A percentile compares a stretch with the other conserved stretches of the same genome.
phyloP scores from a whole-genome alignment of 2,888 invertebrate genomes.

The Drosophila subsilvestris region DNA sequence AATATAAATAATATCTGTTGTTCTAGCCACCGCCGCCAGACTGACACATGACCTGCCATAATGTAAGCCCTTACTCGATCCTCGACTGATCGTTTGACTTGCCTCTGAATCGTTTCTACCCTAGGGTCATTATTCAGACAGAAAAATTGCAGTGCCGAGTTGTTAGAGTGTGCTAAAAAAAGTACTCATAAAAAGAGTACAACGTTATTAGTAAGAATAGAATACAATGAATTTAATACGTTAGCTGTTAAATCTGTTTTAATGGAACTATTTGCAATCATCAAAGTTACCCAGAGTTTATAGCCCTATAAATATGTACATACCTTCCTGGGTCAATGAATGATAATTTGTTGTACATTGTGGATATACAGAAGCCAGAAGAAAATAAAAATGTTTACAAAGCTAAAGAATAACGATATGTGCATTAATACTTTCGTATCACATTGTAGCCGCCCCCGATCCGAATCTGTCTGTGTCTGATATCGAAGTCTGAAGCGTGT shows the following conservation, averaged over 20 bases:
- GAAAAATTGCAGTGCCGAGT: neutral
- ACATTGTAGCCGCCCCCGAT: conserved; percentile 1
- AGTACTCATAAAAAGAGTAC: neutral
- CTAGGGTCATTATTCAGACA: conserved; percentile 34
- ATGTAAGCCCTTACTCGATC: conserved; percentile 18
- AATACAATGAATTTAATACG: neutral
- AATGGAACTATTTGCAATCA: neutral
- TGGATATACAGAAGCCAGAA: neutral
- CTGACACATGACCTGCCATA: conserved; percentile 43
- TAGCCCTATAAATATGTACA: neutral
- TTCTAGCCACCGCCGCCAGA: conserved; percentile 1
- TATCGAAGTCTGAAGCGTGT: conserved; percentile 2
- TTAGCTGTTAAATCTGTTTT: neutral
- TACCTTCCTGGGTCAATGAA: neutral
- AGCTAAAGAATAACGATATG: neutral
- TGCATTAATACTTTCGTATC: neutral
- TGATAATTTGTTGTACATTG: neutral
- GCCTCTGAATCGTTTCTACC: conserved; percentile 17
- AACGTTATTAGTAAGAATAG: no score
- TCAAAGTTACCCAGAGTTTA: neutral
- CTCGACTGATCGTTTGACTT: conserved; percentile 5
- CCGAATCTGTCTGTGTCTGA: neutral
- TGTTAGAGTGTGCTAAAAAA: no score
- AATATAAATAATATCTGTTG: conserved; percentile 7
- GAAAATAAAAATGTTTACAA: neutral